Base-by-base conservation (phyloP, 2,113 vertebrate genomes). In the Ramphastos sulfuratus region DNA sequence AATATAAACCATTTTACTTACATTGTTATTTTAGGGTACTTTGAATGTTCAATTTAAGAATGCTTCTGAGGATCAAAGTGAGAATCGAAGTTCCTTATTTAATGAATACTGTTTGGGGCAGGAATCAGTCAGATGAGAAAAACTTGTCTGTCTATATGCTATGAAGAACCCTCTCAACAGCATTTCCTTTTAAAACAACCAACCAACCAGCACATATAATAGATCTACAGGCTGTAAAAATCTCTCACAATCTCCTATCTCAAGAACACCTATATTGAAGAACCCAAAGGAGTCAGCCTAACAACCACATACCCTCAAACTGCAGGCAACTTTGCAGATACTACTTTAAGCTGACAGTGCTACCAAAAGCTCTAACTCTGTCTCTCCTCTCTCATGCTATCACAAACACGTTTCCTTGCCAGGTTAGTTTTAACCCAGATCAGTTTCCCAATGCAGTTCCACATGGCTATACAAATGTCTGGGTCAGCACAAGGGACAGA, bases 401-500 rank as follows among this genome's bases (percentile, higher is more conserved):
- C 82, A 71, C 90, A 95, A 96, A 94, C 96, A 95, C 8, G 5
- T 52, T 88, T 44, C 92, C 75, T 3, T 96, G 96, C 95, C 93
- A 94, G 92, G 88, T 84, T 85, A 56, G 58, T 27, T 56, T 87
- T 74, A 92, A 54, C 90, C 70, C 82, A 12, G 92, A 61, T 96
- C 95, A 69, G 17, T 88, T 95, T 95, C 94, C 91, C 92, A 83
- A 56, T 3, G 75, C 72, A 91, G 85, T 70, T 95, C 94, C 94
- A 94, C 89, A 82, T 7, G 61, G 92, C 60, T 74, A 52, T 56
- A 48, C 87, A 12, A 94, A 84, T 0, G 67, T 82, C 94, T 86
- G 94, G 93, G 90, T 90, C 94, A 96, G 94, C 82, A 72, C 82
- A 88, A 35, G 72, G 79, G 69, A 94, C 48, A 90, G 93, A 92